Evolutionary conservation across 2,113 vertebrate species (phyloP), one percentile per base, ranked within the genome.

Genomic region (Tor tambroides): DNA sequence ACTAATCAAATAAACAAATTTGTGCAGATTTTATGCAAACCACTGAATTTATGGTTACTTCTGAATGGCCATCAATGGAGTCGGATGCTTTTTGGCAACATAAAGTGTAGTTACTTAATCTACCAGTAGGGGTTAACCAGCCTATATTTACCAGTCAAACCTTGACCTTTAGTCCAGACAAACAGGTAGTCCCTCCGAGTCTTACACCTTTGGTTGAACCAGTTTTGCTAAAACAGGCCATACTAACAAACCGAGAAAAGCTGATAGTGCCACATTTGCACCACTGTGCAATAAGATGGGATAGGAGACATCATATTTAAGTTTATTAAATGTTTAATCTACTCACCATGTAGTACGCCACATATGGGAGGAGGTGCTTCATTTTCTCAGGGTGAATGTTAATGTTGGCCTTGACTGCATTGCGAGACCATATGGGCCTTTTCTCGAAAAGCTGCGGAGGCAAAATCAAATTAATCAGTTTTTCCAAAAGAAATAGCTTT

Each of bases 281-380:
- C 28, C 65, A 32, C 32, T 43, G 9, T 72, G 69, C 35, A 38
- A 5, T 10, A 38, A 41, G 7, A 4, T 41, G 35, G 9, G 69
- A 38, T 41, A 38, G 0, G 19, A 23, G 19, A 41, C 30, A 32
- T 19, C 17, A 9, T 69, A 69, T 32, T 69, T 19, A 32, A 35
- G 65, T 69, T 67, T 30, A 32, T 67, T 69, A 35, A 69, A 69
- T 3, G 32, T 7, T 5, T 59, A 12, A 56, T 41, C 26, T 26
- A 87, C 96, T 97, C 89, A 99, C 97, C 98, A 97, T 99, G 92
- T 99, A 99, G 90, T 97, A 99, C 76, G 98, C 98, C 86, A 96
- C 65, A 12, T 95, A 94, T 0, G 96, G 98, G 90, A 99, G 93
- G 85, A 99, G 92, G 88, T 97, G 92, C 82, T 99, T 99, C 86